Conservation (phyloP, 1,140 invertebrate genomes). For the Leptinotarsa texana region DNA sequence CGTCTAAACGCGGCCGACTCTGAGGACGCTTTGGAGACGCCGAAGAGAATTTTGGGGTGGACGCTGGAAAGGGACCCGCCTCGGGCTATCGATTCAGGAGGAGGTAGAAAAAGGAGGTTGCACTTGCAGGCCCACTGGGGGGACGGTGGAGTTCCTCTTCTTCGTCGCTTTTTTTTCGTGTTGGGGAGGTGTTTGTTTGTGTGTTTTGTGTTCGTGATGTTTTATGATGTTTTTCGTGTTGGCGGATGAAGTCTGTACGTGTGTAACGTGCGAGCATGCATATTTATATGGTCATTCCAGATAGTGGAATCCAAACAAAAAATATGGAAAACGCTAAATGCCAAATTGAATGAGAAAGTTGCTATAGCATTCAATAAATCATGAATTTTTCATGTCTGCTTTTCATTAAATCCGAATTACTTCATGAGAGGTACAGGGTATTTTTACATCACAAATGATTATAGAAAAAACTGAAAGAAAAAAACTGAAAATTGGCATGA, state of each 20-base stretch:
- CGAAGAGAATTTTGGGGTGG: slow-evolving; percentile 46
- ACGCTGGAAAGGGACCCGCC: slow-evolving; percentile 43
- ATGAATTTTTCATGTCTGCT: too few species aligned
- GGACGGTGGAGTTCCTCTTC: neutral
- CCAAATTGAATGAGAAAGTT: too few species aligned
- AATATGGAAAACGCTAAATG: too few species aligned
- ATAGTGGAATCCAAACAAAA: neutral
- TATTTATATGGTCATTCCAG: slow-evolving; percentile 11
- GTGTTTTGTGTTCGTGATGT: slow-evolving; percentile 15
- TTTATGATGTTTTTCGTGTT: slow-evolving; percentile 11
- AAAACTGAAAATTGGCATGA: too few species aligned
- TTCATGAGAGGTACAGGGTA: too few species aligned
- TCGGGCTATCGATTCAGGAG: slow-evolving; percentile 31
- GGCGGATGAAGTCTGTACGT: slow-evolving; percentile 9
- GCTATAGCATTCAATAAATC: too few species aligned
- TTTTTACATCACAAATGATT: too few species aligned
- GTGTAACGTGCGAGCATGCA: slow-evolving; percentile 7
- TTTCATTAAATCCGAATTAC: too few species aligned
- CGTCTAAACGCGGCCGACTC: slow-evolving; percentile 49
- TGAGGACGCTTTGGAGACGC: slow-evolving; percentile 47
- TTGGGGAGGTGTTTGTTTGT: slow-evolving; percentile 15
- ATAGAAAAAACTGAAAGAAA: too few species aligned
- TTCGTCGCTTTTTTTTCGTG: slow-evolving; percentile 9
- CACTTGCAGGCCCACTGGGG: slow-evolving; percentile 14
- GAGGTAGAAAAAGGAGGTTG: slow-evolving; percentile 34